Base-by-base conservation (phyloP, 2,797 vertebrate species). In the Nyctibius grandis region DNA sequence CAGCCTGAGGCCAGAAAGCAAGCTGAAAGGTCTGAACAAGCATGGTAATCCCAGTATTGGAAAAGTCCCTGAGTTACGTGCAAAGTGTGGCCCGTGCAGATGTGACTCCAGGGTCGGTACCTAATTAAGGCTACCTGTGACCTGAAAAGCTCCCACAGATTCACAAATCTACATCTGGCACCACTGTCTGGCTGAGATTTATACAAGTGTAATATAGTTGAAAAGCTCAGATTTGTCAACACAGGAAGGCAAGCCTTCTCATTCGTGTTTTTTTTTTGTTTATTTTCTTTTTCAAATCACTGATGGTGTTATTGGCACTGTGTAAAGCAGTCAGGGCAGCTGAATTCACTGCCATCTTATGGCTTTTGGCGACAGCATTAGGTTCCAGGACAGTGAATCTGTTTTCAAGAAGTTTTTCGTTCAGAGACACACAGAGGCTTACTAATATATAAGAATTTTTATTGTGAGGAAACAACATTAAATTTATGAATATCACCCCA, bases 401-500 rank as follows among this genome's bases (percentile, higher is more conserved):
- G 28, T 89, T 91, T 93, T 72, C 53, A 85, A 77, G 60, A 83
- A 78, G 12, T 5, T 0, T 57, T 88, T 88, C 81, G 59, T 60
- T 29, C 6, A 3, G 33, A 87, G 28, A 38, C 91, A 75, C 34
- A 69, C 20, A 61, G 78, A 73, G 28, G 31, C 31, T 95, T 54
- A 48, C 68, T 68, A 82, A 88, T 60, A 92, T 17, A 34, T n/a
- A 83, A 0, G 50, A 83, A 72, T 72, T 91, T 91, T 93, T 83
- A 91, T 93, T 93, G 92, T 80, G 87, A 93, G 73, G 36, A 92
- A 96, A 88, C 38, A 72, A 50, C 50, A 83, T 85, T 89, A 89
- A 86, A 88, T 84, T 88, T 91, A 70, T 89, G 33, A 94, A 92
- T 93, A 94, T 89, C 85, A 91, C 87, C 64, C 93, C 53, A 80